Percentiles rank a stretch among this genome's conserved stretches.
Conservation (phyloP, 1,140 invertebrate genomes). For the Drosophila parvula region DNA sequence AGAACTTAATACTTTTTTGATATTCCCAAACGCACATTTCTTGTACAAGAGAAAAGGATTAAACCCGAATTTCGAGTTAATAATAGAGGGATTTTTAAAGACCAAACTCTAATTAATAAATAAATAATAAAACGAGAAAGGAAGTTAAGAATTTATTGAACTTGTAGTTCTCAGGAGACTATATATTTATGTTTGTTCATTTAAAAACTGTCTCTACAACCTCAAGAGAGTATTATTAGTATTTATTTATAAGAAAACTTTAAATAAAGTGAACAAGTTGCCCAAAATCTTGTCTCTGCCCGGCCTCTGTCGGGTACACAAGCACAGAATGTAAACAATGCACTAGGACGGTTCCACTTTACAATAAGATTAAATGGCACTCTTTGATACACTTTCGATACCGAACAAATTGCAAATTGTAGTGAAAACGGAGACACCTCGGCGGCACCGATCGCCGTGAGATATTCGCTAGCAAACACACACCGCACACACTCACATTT, state of each 20-base stretch:
- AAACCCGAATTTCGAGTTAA: too few species aligned
- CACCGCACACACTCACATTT: neutral
- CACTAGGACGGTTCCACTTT: too few species aligned
- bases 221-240: neutral
- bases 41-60: too few species aligned
- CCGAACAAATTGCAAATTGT: neutral
- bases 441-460: slow-evolving; percentile 7
- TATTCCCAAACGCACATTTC: too few species aligned
- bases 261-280: neutral
- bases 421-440: neutral
- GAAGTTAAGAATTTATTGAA: neutral
- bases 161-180: too few species aligned
- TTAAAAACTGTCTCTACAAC: too few species aligned
- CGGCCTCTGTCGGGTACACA: too few species aligned
- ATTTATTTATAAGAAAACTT: too few species aligned
- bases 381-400: neutral
- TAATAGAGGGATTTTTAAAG: neutral
- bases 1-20: too few species aligned
- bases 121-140: neutral
- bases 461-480: neutral
- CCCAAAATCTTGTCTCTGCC: neutral
- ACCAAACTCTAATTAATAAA: neutral
- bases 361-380: too few species aligned
- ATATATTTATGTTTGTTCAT: too few species aligned
- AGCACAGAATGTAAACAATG: too few species aligned